A percentile compares a stretch with the other conserved stretches of the same genome.
Evolutionary conservation across 2,888 invertebrate genomes (phyloP).

Genomic region (Rhagonycha lutea): DNA sequence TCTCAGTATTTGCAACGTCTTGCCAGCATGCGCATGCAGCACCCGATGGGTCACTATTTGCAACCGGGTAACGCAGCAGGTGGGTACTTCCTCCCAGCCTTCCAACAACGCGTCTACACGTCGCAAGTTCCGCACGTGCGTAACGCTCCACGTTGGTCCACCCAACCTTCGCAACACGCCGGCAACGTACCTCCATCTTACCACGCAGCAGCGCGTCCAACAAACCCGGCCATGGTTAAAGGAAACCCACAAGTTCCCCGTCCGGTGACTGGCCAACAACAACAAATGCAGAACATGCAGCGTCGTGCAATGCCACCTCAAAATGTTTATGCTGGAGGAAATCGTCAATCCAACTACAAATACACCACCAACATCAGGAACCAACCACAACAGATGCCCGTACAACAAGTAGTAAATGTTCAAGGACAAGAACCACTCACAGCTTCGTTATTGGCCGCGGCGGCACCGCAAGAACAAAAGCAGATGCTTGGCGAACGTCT

Average conservation of each 20-base stretch:
- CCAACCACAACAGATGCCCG: conserved; percentile 69
- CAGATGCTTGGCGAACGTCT: conserved; percentile 99
- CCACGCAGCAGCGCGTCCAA: conserved; percentile 48
- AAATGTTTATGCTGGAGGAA: conserved; percentile 67
- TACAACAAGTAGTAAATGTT: conserved; percentile 85
- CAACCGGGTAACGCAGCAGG: conserved; percentile 72
- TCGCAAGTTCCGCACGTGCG: conserved; percentile 89
- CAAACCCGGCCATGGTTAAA: conserved; percentile 66
- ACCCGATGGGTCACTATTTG: conserved; percentile 89
- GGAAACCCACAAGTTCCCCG: conserved; percentile 75
- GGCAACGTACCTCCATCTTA: conserved; percentile 64
- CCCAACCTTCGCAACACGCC: conserved; percentile 72
- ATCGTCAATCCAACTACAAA: conserved; percentile 80
- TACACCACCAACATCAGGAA: conserved; percentile 91
- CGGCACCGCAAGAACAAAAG: conserved; percentile 95
- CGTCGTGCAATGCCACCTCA: conserved; percentile 67
- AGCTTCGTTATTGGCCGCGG: conserved; percentile 93
- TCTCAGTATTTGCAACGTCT: conserved; percentile 98
- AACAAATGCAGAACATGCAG: conserved; percentile 72
- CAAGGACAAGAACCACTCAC: conserved; percentile 96
- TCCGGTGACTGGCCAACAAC: conserved; percentile 87
- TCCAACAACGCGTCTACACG: conserved; percentile 87
- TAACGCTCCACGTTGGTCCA: conserved; percentile 86
- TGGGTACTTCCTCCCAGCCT: conserved; percentile 90
- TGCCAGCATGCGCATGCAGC: conserved; percentile 92